Evolutionary conservation across 2,113 vertebrate species (phyloP).

Genomic region (Lipophrys pholis): DNA sequence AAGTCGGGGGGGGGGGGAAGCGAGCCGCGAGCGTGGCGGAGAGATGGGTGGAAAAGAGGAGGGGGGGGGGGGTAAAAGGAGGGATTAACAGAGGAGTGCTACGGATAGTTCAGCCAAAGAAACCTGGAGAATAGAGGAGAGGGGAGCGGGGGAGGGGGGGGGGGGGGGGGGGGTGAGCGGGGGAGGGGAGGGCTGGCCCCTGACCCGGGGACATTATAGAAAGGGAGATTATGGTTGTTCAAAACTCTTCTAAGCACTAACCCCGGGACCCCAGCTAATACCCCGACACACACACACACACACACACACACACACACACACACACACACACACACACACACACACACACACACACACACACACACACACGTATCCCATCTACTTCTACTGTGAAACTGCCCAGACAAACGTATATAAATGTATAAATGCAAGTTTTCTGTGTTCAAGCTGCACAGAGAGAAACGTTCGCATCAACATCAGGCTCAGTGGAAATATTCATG

Average conservation of each 20-base stretch:
- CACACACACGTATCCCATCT: no score
- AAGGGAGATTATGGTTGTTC: slow-evolving; percentile 87
- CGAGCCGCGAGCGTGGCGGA: slow-evolving; percentile 71
- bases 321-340: slow-evolving; percentile 27
- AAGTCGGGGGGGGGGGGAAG: no score
- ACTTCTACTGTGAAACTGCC: no score
- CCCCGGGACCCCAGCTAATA: slow-evolving; percentile 83
- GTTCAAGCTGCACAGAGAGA: no score
- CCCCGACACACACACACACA: slow-evolving; percentile 64
- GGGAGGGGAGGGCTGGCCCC: slow-evolving; percentile 77
- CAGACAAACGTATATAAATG: no score
- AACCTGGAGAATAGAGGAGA: slow-evolving; percentile 61
- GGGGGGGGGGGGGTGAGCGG: slow-evolving; percentile 53
- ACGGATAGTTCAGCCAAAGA: slow-evolving; percentile 76
- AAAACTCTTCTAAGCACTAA: slow-evolving; percentile 84
- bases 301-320: slow-evolving; percentile 60
- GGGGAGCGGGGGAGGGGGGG: slow-evolving; percentile 50
- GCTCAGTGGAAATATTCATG: no score
- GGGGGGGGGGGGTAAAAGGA: slow-evolving; percentile 55
- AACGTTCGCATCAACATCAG: no score
- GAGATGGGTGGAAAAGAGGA: no score
- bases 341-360: no score
- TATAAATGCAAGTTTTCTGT: no score
- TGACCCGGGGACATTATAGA: slow-evolving; percentile 84
- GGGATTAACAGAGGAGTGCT: slow-evolving; percentile 70